Evolutionary conservation across 2,888 invertebrate genomes (phyloP), one percentile per base, ranked within the genome.

Genomic region (Galeopsomyia nigrocyanea): DNA sequence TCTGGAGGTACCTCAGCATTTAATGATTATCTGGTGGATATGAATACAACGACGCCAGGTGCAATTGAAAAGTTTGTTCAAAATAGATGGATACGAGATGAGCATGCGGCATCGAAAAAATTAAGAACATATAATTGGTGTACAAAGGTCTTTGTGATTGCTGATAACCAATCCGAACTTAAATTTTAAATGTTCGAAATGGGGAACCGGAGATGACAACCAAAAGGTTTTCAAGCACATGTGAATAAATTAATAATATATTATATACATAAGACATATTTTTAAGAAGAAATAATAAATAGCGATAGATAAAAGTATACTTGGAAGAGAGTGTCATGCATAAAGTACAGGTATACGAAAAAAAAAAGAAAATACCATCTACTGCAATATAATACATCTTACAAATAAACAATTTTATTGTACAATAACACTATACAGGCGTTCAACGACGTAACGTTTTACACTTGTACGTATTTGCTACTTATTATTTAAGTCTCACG

Each of bases 381-480:
- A 62, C 31, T 50, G 49, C 13, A 16, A 49, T 39, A 51, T 57
- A 5, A 26, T 26, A 56, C 26, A 68, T 22, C 14, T 55, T 65
- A 66, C 21, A 19, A 21, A 68, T 60, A 64, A 68, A 68, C 53
- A 61, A 50, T 64, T 56, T 73, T 61, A 65, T 73, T 68, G 46
- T 55, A 68, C 60, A 64, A 51, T 63, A 65, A 50, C 50, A 55
- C 61, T 65, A 16, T 63, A 71, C 60, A 71, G 58, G 57, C 58
- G n/a, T 57, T 39, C 19, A 56, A 14, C 22, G 56, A 22, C 26
- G 56, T 26, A 16, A 9, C 6, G 46, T 58, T 58, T 57, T 55
- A 51, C 51, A 55, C 26, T 17, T 50, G 31, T 50, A 63, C 5
- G 57, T 39, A 57, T 50, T 63, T 50, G n/a, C 56, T 61, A 66